These are phyloP conservation scores for Corvus hawaiiensis DNA, from an alignment of 2,113 vertebrate genomes.

Conservation along the genomic window DNA sequence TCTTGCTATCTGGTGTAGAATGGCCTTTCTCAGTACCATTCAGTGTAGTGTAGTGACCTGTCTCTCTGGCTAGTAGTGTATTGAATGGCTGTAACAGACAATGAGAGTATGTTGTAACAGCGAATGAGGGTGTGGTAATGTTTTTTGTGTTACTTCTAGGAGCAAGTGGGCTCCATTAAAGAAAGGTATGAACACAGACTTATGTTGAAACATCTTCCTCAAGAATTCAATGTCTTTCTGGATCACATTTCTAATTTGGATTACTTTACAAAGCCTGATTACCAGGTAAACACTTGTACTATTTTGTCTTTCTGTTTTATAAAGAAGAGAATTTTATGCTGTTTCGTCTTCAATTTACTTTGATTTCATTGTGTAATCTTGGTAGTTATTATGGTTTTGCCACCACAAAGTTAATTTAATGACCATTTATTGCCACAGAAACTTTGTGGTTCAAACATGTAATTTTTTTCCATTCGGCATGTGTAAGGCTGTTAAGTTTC, in stretches of 20 bases:
- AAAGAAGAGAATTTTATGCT: background rate
- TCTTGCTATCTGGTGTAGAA: background rate
- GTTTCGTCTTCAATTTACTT: background rate
- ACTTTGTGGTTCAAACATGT: background rate
- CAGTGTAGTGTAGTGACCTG: background rate
- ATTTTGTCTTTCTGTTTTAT: background rate
- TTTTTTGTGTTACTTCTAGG: slow-evolving; percentile 73
- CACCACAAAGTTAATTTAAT: background rate
- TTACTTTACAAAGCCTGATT: slow-evolving; percentile 97
- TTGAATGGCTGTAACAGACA: background rate
- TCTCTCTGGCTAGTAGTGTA: background rate
- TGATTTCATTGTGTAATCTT: background rate
- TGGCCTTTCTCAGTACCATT: background rate
- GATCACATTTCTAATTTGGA: slow-evolving; percentile 92
- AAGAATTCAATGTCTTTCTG: slow-evolving; percentile 90
- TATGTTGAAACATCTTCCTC: slow-evolving; percentile 96
- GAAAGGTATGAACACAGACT: slow-evolving; percentile 93
- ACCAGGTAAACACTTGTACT: slow-evolving; percentile 80
- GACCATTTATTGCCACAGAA: background rate
- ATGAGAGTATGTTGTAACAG: background rate
- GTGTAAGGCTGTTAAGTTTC: background rate
- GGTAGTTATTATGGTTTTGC: background rate
- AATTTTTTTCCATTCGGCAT: background rate
- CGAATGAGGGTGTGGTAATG: background rate
- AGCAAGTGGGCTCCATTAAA: slow-evolving; percentile 97